phyloP scores from a whole-genome alignment of 2,888 invertebrate species.

The Hermaeophaga mercurialis region DNA sequence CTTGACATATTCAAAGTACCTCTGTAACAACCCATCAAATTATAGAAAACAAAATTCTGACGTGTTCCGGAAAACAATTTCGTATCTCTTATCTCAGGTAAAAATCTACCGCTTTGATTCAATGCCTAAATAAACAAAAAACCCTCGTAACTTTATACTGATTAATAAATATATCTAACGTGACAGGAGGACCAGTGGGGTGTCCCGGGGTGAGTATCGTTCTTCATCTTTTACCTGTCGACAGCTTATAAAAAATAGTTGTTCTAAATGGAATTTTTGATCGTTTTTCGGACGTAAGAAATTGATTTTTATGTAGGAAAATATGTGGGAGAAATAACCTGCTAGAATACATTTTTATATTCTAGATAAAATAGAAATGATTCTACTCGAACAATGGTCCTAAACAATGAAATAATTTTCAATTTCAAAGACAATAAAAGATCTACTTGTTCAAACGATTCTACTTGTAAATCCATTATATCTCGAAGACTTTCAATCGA shows the following conservation, averaged over 20 bases:
- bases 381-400: too few relatives aligned
- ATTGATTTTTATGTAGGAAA: conserved; percentile 13
- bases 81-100: conserved; percentile 26
- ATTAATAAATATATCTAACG: conserved; percentile 33
- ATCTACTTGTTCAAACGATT: neutral
- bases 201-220: conserved; percentile 28
- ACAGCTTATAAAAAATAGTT: conserved; percentile 29
- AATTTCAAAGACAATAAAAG: conserved; percentile 1
- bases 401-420: too few relatives aligned
- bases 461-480: neutral
- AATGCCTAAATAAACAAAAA: conserved; percentile 18
- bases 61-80: conserved; percentile 5
- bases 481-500: neutral
- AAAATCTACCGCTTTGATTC: conserved; percentile 29
- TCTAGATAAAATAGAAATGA: too few relatives aligned
- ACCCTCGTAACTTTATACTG: conserved; percentile 31
- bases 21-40: neutral
- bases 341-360: too few relatives aligned
- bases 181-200: conserved; percentile 28
- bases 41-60: neutral
- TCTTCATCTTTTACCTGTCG: conserved; percentile 34
- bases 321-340: too few relatives aligned
- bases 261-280: conserved; percentile 14
- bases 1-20: too few relatives aligned
- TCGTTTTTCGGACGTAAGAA: conserved; percentile 8